Evolutionary conservation across 2,888 invertebrate genomes (phyloP), one percentile per base, ranked within the genome.

Genomic region (Trissolcus japonicus): DNA sequence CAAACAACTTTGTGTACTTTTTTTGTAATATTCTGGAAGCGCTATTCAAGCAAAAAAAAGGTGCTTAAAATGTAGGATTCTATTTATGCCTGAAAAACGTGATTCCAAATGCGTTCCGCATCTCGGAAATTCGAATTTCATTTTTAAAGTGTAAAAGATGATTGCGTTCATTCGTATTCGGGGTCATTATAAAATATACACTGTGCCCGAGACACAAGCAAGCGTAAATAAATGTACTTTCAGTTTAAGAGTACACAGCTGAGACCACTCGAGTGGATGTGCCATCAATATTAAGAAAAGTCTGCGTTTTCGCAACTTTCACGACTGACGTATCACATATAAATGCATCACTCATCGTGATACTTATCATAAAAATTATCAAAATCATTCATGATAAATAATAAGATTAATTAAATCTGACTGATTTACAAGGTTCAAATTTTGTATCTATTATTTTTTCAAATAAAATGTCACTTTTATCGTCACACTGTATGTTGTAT

Each of bases 221-320:
- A 54, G 61, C 55, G 60, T 63, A 57, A 56, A 35, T 46, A 57
- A 63, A 72, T 65, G 63, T 59, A 72, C 71, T 71, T 71, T 71
- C 72, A 72, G 63, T 63, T 72, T 63, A 59, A 57, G 46, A 59
- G 59, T 40, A 29, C 67, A 51, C 72, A 76, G 72, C 72, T 76
- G 76, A 54, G 67, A 54, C 66, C 41, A 19, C 62, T 25, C 46
- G 41, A 72, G 59, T 63, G 50, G 59, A 72, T 72, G 43, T 50
- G 50, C 65, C 66, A 71, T 71, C 66, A 71, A 71, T 76, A 67
- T 16, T 21, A 61, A 19, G 61, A 41, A 57, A 71, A 74, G 60
- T 19, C 59, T 48, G 46, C 53, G 50, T 74, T 75, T 55, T 63
- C 50, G 14, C 53, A 19, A 63, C 68, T 75, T 55, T 63, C 50